phyloP scores from a whole-genome alignment of 2,113 vertebrate species.

The Protobothrops mucrosquamatus region DNA sequence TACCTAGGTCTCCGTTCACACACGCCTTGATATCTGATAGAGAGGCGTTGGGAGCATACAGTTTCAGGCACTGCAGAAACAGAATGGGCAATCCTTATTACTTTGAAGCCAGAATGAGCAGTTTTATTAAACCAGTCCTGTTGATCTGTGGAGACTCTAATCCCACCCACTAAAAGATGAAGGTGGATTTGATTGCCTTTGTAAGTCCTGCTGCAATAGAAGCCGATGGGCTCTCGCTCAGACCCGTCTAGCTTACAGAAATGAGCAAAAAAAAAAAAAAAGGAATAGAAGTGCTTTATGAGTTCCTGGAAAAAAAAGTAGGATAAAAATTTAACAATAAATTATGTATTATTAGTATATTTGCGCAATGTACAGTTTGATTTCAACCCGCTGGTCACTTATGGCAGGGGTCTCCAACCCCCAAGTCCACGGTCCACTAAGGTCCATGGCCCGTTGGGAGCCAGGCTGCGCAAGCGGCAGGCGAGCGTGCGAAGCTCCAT shows the following conservation, averaged over 20 bases:
- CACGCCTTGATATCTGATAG: conserved; percentile 69
- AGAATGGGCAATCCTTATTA: neutral
- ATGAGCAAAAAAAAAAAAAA: neutral
- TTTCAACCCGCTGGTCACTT: neutral
- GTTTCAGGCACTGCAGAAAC: conserved; percentile 73
- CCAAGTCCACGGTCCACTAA: neutral
- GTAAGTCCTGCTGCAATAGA: neutral
- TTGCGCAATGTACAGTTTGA: neutral
- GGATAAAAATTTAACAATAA: neutral
- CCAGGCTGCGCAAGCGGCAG: rapidly evolving
- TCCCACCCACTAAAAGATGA: neutral
- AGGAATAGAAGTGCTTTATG: neutral
- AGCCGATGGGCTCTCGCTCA: neutral
- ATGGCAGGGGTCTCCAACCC: neutral
- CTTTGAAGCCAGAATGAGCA: neutral
- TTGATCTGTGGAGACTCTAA: neutral
- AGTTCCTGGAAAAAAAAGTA: neutral
- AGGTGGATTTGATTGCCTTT: neutral
- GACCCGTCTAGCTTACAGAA: neutral
- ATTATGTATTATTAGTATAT: neutral
- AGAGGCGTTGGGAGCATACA: conserved; percentile 56
- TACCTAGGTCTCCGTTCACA: conserved; percentile 73
- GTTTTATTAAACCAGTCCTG: neutral
- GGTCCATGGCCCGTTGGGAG: neutral
- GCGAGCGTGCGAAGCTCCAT: neutral